Conservation (phyloP, 2,113 vertebrate species). For the Silurus asotus region DNA sequence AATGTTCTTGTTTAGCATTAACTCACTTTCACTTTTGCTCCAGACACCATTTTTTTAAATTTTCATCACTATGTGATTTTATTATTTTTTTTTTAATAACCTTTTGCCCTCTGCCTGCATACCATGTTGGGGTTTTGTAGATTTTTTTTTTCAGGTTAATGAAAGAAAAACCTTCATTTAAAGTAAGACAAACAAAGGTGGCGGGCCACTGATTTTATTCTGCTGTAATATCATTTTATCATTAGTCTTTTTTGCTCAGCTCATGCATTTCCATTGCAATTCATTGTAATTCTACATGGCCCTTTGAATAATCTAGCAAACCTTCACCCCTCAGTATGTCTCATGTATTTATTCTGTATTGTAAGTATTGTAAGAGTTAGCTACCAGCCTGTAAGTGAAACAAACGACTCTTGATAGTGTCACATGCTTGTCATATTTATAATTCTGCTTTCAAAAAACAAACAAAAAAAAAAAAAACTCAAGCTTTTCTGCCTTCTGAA, state of each 20-base stretch:
- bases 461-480: not conserved
- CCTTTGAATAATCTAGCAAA: not conserved
- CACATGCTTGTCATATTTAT: conserved; percentile 24
- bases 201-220: not conserved
- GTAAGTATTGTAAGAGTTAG: conserved; percentile 1
- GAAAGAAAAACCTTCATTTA: conserved; percentile 14
- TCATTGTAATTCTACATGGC: not conserved
- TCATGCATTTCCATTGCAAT: not conserved
- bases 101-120: not conserved
- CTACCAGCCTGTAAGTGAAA: not conserved
- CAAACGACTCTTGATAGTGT: not conserved
- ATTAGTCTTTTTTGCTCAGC: not conserved
- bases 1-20: conserved; percentile 73
- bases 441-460: conserved; percentile 13
- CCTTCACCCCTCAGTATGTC: not conserved
- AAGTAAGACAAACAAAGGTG: not conserved
- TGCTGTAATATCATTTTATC: not conserved
- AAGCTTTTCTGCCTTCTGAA: not conserved
- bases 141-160: not conserved
- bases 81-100: not conserved
- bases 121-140: not conserved
- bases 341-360: not conserved
- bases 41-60: not conserved
- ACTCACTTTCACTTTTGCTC: conserved; percentile 44
- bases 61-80: not conserved